A percentile compares a stretch with the other conserved stretches of the same genome.
Conservation (phyloP, 2,888 invertebrate genomes). For the Lasius fuliginosus region DNA sequence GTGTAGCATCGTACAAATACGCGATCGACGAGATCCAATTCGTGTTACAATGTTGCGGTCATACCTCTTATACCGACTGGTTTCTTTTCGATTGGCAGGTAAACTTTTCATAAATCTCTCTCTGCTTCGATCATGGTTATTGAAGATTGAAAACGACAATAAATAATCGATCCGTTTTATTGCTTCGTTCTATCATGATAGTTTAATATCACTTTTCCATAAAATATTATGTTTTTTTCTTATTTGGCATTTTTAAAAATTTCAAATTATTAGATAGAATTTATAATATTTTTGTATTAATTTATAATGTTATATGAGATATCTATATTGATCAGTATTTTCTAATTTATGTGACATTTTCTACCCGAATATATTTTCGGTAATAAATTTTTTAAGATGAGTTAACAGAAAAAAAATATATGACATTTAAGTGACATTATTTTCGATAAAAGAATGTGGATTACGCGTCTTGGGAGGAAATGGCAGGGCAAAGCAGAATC, state of each 20-base stretch:
- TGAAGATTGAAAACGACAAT: neutral
- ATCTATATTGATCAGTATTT: neutral
- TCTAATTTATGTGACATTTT: neutral
- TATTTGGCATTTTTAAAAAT: neutral
- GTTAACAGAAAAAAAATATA: neutral
- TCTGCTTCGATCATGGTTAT: neutral
- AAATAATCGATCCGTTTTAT: neutral
- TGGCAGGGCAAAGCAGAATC: slow-evolving; percentile 68
- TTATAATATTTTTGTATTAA: neutral
- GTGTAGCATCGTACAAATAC: slow-evolving; percentile 75
- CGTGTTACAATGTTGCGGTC: slow-evolving; percentile 82
- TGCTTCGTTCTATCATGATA: neutral
- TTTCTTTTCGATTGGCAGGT: slow-evolving; percentile 83
- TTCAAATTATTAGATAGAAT: neutral
- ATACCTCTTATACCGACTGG: slow-evolving; percentile 80
- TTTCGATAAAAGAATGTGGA: slow-evolving; percentile 70
- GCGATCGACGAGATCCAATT: slow-evolving; percentile 81
- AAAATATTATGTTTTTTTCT: neutral
- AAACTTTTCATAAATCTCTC: slow-evolving; percentile 43
- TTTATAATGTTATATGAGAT: neutral
- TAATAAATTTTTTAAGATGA: neutral
- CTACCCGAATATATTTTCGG: neutral
- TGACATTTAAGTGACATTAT: neutral
- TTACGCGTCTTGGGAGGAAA: slow-evolving; percentile 76
- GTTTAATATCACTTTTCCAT: neutral